Conservation (phyloP, 2,888 invertebrate genomes). For the Papilio gigon region DNA sequence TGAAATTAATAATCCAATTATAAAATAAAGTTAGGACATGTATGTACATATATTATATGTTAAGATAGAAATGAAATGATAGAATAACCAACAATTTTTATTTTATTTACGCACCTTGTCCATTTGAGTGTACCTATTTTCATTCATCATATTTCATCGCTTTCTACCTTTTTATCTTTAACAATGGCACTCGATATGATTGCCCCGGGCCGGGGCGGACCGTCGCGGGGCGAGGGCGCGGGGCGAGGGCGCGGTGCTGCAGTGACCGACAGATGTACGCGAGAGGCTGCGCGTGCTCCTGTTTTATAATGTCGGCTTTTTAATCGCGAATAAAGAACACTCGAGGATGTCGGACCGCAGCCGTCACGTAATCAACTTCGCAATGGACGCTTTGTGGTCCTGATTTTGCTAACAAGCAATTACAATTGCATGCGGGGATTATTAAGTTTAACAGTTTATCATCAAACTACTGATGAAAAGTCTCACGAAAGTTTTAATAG, state of each 20-base stretch:
- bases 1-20: too few species aligned
- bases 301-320: constrained; percentile 33
- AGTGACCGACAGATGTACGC: constrained; percentile 54
- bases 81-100: too few species aligned
- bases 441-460: neutral
- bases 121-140: constrained; percentile 35
- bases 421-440: constrained; percentile 9
- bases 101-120: constrained; percentile 36
- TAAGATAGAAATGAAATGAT: too few species aligned
- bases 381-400: constrained; percentile 1
- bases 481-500: too few species aligned
- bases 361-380: constrained; percentile 15
- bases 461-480: too few species aligned
- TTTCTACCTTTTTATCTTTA: constrained; percentile 72
- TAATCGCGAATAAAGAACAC: constrained; percentile 38
- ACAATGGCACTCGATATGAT: constrained; percentile 74
- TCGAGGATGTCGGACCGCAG: constrained; percentile 23
- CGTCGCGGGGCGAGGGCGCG: constrained; percentile 32
- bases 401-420: constrained; percentile 1
- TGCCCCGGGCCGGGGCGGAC: constrained; percentile 58
- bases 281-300: constrained; percentile 30
- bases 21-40: too few species aligned
- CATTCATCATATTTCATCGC: constrained; percentile 43
- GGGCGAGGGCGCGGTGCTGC: constrained; percentile 39
- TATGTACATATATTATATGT: too few species aligned